phyloP scores from a whole-genome alignment of 2,797 vertebrate genomes.

The Falco biarmicus region DNA sequence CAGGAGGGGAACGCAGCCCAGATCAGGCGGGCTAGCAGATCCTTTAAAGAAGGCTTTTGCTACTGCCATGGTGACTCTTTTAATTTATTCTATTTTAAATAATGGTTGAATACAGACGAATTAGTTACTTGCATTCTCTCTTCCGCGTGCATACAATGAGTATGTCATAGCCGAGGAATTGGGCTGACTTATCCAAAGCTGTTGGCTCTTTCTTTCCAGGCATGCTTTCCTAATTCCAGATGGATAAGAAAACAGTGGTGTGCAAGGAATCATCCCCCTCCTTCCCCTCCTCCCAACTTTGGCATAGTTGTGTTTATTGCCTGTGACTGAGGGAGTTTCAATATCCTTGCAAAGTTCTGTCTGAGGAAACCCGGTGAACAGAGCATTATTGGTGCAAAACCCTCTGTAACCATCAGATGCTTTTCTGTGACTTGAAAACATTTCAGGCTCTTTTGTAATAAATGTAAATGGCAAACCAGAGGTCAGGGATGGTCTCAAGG shows the following conservation, averaged over 20 bases:
- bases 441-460: slow-evolving; percentile 66
- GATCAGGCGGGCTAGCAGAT: not conserved
- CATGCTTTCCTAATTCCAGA: slow-evolving; percentile 71
- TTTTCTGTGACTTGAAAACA: slow-evolving; percentile 47
- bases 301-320: slow-evolving; percentile 68
- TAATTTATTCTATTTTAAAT: not conserved
- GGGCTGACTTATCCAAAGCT: slow-evolving; percentile 50
- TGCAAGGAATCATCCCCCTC: slow-evolving; percentile 45
- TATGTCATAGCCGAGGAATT: slow-evolving; percentile 59
- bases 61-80: not conserved
- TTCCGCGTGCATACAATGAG: not conserved
- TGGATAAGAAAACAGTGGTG: slow-evolving; percentile 59
- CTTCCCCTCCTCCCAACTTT: slow-evolving; percentile 45
- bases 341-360: slow-evolving; percentile 52
- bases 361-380: not conserved
- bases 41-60: not conserved
- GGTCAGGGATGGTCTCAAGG: slow-evolving; percentile 67
- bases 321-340: slow-evolving; percentile 61
- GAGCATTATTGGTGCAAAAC: slow-evolving; percentile 40
- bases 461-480: slow-evolving; percentile 66
- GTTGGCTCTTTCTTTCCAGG: slow-evolving; percentile 52
- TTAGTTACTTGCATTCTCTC: not conserved
- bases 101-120: not conserved
- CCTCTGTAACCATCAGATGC: slow-evolving; percentile 50
- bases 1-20: not conserved